phyloP scores from a whole-genome alignment of 2,888 invertebrate species.

The Eulithis prunata region DNA sequence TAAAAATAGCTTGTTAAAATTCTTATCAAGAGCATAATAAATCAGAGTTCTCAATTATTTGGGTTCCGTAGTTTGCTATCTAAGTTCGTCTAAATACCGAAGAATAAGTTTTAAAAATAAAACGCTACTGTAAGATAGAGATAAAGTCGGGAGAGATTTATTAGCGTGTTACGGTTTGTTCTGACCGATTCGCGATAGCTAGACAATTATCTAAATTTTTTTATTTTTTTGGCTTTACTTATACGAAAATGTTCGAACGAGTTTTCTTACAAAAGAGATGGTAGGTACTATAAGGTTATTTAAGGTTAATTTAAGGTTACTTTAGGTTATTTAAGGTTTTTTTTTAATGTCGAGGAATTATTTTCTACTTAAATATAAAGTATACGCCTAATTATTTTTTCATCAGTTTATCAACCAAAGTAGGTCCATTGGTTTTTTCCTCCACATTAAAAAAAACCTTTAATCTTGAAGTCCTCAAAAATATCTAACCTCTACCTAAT shows the following conservation, averaged over 20 bases:
- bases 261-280: neutral
- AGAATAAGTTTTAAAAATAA: slow-evolving; percentile 49
- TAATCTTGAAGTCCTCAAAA: too few species aligned
- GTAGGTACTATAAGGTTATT: too few species aligned
- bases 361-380: too few species aligned
- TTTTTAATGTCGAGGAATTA: too few species aligned
- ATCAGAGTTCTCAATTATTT: neutral
- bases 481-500: too few species aligned
- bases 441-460: too few species aligned
- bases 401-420: too few species aligned
- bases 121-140: slow-evolving; percentile 49
- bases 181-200: slow-evolving; percentile 26
- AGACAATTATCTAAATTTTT: slow-evolving; percentile 27
- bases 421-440: too few species aligned
- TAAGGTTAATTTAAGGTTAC: too few species aligned
- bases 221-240: slow-evolving; percentile 20
- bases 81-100: slow-evolving; percentile 23
- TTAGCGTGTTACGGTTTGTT: slow-evolving; percentile 50
- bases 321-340: too few species aligned
- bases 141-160: slow-evolving; percentile 56
- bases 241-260: neutral
- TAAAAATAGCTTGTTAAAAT: too few species aligned
- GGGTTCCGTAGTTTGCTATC: slow-evolving; percentile 5
- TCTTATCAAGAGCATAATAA: neutral
- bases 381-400: too few species aligned